Evolutionary conservation across 2,888 invertebrate genomes (phyloP).

Genomic region (Phragmatobia fuliginosa): DNA sequence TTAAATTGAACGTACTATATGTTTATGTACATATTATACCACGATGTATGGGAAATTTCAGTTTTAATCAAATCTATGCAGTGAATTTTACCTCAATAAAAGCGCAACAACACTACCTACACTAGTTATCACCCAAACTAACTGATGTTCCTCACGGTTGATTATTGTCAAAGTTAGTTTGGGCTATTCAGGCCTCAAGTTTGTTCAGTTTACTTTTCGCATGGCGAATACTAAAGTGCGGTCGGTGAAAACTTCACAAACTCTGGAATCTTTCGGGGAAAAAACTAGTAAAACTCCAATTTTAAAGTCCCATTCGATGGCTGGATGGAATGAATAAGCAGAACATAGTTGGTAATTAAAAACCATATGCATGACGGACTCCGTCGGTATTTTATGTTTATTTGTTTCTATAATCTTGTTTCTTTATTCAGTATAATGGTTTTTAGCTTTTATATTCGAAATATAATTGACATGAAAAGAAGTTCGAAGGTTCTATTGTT

Average conservation of each 20-base stretch:
- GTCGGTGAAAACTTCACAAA: constrained; percentile 58
- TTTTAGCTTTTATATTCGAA: not conserved
- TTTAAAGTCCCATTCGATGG: constrained; percentile 52
- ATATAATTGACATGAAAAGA: constrained; percentile 9
- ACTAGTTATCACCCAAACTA: constrained; percentile 36
- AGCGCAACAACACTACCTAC: too few relatives aligned
- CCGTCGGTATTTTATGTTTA: constrained; percentile 19
- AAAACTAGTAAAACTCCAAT: constrained; percentile 59
- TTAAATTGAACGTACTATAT: too few relatives aligned
- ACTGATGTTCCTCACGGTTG: constrained; percentile 63
- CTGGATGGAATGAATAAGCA: constrained; percentile 46
- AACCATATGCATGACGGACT: constrained; percentile 42
- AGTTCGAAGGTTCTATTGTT: constrained; percentile 2
- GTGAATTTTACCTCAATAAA: too few relatives aligned
- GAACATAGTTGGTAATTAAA: constrained; percentile 50
- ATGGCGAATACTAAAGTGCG: constrained; percentile 67
- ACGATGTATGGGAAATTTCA: not conserved
- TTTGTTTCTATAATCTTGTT: constrained; percentile 9
- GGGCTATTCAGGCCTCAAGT: constrained; percentile 46
- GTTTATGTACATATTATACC: too few relatives aligned
- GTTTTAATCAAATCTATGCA: too few relatives aligned
- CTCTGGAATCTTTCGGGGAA: constrained; percentile 49
- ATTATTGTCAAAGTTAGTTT: constrained; percentile 72
- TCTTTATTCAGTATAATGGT: constrained; percentile 4
- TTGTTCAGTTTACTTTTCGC: constrained; percentile 67